A percentile compares a stretch with the other conserved stretches of the same genome.
phyloP scores from a whole-genome alignment of 2,888 invertebrate species.

The Acleris emargana region DNA sequence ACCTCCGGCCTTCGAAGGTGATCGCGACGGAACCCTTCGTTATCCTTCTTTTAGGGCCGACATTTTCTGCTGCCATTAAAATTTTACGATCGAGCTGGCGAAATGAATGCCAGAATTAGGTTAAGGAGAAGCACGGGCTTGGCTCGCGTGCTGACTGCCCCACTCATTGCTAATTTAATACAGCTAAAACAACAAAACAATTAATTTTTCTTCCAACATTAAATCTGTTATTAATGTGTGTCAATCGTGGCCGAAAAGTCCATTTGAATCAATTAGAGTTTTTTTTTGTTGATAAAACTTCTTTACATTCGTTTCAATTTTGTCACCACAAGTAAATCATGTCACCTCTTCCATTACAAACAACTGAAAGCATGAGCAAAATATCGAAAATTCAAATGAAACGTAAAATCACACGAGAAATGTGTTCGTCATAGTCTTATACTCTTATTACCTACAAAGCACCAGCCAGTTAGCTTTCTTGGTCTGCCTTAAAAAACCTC shows the following conservation, averaged over 20 bases:
- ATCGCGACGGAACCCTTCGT: slow-evolving; percentile 54
- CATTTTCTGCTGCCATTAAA: slow-evolving; percentile 76
- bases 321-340: background rate
- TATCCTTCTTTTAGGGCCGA: slow-evolving; percentile 61
- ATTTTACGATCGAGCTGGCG: slow-evolving; percentile 79
- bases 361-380: too few relatives aligned
- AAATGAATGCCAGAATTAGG: slow-evolving; percentile 80
- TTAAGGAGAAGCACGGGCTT: slow-evolving; percentile 68
- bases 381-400: too few relatives aligned
- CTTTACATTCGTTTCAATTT: background rate
- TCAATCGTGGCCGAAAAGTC: background rate
- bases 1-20: slow-evolving; percentile 48
- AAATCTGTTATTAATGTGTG: slow-evolving; percentile 25
- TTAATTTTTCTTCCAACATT: slow-evolving; percentile 44
- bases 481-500: too few relatives aligned
- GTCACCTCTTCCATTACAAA: too few relatives aligned
- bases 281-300: background rate
- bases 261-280: background rate
- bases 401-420: too few relatives aligned
- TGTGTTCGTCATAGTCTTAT: too few relatives aligned
- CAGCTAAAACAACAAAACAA: slow-evolving; percentile 56
- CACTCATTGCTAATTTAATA: slow-evolving; percentile 60
- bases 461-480: too few relatives aligned
- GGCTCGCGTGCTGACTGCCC: slow-evolving; percentile 65
- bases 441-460: too few relatives aligned